These are phyloP conservation scores for Brachionus angularis DNA, from an alignment of 1,140 invertebrate species.

Conservation along the genomic window DNA sequence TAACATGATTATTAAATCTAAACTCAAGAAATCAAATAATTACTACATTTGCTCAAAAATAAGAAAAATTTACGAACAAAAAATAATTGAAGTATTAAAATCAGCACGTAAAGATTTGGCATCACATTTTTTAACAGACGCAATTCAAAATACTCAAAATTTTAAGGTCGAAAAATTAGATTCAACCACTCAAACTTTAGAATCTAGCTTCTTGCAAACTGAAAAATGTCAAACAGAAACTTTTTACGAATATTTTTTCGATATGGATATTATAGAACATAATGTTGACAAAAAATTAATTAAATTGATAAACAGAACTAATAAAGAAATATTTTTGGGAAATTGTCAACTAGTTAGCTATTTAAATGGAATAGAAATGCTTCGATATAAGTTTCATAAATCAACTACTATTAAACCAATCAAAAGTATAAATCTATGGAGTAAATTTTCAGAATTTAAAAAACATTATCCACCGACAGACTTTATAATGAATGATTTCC, in stretches of 20 bases:
- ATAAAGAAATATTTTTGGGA: neutral
- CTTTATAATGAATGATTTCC: neutral
- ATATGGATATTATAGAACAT: constrained; percentile 5
- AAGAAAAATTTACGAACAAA: no score
- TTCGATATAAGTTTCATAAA: constrained; percentile 5
- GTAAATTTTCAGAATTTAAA: constrained; percentile 6
- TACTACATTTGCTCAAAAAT: no score
- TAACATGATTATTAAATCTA: no score
- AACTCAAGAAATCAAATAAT: no score
- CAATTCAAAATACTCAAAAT: no score
- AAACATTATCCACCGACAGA: constrained; percentile 19
- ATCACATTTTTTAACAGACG: no score
- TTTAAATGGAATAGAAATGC: constrained; percentile 11
- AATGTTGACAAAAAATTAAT: constrained; percentile 14
- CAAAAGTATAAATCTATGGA: constrained; percentile 3
- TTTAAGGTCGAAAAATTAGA: no score
- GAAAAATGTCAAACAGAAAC: neutral
- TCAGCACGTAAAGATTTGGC: no score
- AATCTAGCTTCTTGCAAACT: no score
- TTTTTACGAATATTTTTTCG: neutral
- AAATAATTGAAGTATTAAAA: no score
- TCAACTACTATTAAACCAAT: neutral
- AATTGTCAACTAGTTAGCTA: constrained; percentile 18
- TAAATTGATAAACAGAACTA: neutral
- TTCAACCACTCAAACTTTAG: no score